Percentiles rank a stretch among this genome's conserved stretches.
These are phyloP conservation scores for Drosophila meridiana DNA, from an alignment of 2,888 invertebrate genomes.

Conservation along the genomic window DNA sequence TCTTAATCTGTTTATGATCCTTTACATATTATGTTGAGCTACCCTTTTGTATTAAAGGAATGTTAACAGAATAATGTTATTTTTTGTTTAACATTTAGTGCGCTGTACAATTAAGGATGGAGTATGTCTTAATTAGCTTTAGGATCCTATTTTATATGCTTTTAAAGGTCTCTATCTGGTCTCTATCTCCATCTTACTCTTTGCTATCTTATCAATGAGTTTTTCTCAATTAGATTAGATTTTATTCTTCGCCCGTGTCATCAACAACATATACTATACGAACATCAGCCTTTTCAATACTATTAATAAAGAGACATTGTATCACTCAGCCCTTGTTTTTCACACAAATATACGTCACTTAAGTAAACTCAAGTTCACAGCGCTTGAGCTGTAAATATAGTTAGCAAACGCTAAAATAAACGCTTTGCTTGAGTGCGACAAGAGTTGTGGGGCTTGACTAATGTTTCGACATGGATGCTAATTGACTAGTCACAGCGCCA, in stretches of 20 bases:
- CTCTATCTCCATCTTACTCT: too few species aligned
- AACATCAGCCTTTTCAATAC: too few species aligned
- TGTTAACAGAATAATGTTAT: neutral
- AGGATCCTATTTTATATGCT: too few species aligned
- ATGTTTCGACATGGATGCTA: slow-evolving; percentile 48
- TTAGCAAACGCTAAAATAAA: slow-evolving; percentile 7
- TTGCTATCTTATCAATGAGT: neutral
- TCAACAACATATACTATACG: neutral
- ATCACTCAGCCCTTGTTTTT: too few species aligned
- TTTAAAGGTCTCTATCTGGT: too few species aligned
- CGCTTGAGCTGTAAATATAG: neutral
- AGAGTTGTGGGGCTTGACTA: slow-evolving; percentile 18
- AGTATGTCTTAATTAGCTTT: too few species aligned
- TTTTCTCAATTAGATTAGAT: neutral
- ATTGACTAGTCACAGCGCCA: slow-evolving; percentile 53
- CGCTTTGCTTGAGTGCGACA: slow-evolving; percentile 6
- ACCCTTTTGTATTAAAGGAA: too few species aligned
- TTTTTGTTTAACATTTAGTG: neutral
- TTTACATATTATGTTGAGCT: neutral
- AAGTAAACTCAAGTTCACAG: slow-evolving; percentile 4
- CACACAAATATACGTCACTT: neutral
- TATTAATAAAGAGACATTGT: too few species aligned
- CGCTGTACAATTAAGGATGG: neutral
- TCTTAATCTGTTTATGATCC: neutral
- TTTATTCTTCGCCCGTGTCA: neutral